Evolutionary conservation across 2,113 vertebrate species (phyloP), one percentile per base, ranked within the genome.

Genomic region (Rhodinocichla rosea): DNA sequence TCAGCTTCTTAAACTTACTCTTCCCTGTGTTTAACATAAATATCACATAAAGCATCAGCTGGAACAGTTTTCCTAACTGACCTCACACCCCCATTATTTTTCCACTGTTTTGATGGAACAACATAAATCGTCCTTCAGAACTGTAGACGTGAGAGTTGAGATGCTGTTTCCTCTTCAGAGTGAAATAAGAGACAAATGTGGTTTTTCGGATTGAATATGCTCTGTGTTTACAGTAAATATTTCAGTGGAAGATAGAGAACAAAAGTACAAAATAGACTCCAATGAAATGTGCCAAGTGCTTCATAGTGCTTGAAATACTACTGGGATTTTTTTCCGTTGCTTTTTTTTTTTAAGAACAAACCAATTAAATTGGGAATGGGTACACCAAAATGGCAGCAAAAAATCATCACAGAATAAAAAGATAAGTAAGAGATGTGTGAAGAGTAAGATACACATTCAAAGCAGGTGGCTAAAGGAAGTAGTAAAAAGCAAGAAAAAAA

Each of bases 141-240:
- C 69, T 71, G 39, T 21, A 82, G 40, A 71, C 0, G 0, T 53
- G 64, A 71, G 77, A 76, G 32, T 2, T 79, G 70, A 91, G 59
- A 76, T 88, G 37, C 57, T 79, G 50, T 65, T 86, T 90, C 53
- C 32, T 81, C 69, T 95, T 93, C 71, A 65, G 68, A 90, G 71
- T 63, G 45, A 94, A 94, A 79, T 24, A 79, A 65, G 81, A 95
- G 77, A 85, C 45, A 83, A 95, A 85, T 55, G 59, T 47, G n/a
- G 2, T 1, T 49, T 92, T 71, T 91, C 42, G 5, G 59, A 65
- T 39, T 55, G 57, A 94, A 68, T 70, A 45, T 56, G 49, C 23
- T 91, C 21, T 85, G 39, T 82, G 57, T 91, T 95, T 96, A 92
- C 55, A 70, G 82, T 85, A 95, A 94, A 90, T 92, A 86, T 63